These are phyloP conservation scores for Beaufortia kweichowensis DNA, from an alignment of 2,113 vertebrate genomes.

Conservation along the genomic window DNA sequence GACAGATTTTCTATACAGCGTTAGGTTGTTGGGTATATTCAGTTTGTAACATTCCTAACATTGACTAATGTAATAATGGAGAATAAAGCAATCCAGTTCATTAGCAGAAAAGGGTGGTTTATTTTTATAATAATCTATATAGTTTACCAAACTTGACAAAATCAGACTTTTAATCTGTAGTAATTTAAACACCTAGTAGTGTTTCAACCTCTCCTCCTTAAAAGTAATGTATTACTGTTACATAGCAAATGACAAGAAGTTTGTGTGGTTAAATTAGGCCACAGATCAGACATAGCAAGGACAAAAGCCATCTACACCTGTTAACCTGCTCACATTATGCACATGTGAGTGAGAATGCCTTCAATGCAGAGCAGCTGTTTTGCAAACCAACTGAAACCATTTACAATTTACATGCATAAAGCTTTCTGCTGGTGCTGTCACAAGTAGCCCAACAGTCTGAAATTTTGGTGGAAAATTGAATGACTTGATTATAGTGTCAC, in stretches of 20 bases:
- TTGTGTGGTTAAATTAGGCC: too few species aligned
- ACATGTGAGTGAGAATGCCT: neutral
- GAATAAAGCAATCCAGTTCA: too few species aligned
- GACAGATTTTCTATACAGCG: too few species aligned
- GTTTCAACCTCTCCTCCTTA: neutral
- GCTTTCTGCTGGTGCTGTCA: neutral
- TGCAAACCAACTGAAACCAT: neutral
- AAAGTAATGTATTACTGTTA: neutral
- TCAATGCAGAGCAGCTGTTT: neutral
- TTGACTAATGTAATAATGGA: too few species aligned
- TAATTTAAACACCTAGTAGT: too few species aligned
- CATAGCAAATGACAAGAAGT: too few species aligned
- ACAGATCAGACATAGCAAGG: neutral
- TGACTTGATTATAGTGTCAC: conserved; percentile 30
- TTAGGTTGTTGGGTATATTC: too few species aligned
- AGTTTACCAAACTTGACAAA: too few species aligned
- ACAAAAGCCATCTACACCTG: neutral
- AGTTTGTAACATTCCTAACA: too few species aligned
- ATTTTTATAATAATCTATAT: too few species aligned
- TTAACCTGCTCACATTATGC: neutral
- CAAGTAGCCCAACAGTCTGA: neutral
- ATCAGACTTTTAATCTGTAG: too few species aligned
- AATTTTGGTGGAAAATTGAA: neutral
- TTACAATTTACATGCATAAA: neutral
- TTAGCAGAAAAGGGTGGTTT: too few species aligned